These are phyloP conservation scores for Syritta pipiens DNA, from an alignment of 2,888 invertebrate species.

Conservation along the genomic window DNA sequence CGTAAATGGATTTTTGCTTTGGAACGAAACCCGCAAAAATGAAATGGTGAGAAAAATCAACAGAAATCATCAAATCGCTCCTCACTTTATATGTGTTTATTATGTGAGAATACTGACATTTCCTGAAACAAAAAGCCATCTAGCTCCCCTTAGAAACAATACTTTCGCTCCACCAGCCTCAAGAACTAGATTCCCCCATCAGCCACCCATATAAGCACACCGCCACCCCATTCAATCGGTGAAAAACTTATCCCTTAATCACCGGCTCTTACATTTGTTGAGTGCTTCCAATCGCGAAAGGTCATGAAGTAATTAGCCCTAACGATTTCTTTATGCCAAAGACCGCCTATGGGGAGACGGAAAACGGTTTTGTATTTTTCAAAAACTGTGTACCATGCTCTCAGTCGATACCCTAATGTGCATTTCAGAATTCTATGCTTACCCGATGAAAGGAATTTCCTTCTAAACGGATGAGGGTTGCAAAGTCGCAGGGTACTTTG, in stretches of 20 bases:
- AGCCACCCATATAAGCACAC: too few species aligned
- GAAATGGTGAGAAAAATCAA: too few species aligned
- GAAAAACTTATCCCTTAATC: slow-evolving; percentile 29
- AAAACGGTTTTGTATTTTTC: slow-evolving; percentile 42
- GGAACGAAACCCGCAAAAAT: too few species aligned
- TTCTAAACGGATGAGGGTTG: slow-evolving; percentile 47
- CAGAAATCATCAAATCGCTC: too few species aligned
- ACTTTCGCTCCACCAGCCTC: too few species aligned
- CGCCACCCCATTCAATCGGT: too few species aligned
- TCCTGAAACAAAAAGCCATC: too few species aligned
- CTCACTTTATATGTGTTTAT: too few species aligned
- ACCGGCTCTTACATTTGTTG: slow-evolving; percentile 37
- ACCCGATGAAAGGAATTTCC: slow-evolving; percentile 65
- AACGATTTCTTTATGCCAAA: slow-evolving; percentile 37
- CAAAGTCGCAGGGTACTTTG: slow-evolving; percentile 24
- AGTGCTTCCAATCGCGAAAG: slow-evolving; percentile 47
- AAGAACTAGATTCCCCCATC: too few species aligned
- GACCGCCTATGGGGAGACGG: slow-evolving; percentile 35
- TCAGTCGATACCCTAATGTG: slow-evolving; percentile 57
- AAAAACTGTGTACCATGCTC: background rate
- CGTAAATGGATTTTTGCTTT: too few species aligned
- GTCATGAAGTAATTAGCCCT: slow-evolving; percentile 61
- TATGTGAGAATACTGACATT: too few species aligned
- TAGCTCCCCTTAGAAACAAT: too few species aligned
- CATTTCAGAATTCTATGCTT: slow-evolving; percentile 58